A percentile compares a stretch with the other conserved stretches of the same genome.
Evolutionary conservation across 2,888 invertebrate genomes (phyloP).

Genomic region (Polietes domitor): DNA sequence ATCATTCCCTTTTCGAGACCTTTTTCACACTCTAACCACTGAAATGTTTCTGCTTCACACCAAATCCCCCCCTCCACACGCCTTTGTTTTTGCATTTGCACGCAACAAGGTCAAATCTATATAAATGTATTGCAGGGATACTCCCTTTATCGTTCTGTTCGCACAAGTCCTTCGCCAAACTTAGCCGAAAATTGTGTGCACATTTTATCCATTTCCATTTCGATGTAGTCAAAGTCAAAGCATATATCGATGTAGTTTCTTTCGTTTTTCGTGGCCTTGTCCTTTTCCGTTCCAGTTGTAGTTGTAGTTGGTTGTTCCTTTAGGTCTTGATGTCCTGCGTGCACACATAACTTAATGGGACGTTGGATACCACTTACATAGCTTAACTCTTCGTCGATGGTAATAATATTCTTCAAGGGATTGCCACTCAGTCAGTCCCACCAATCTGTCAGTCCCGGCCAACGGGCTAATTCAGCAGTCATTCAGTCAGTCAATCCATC

Average conservation of each 20-base stretch:
- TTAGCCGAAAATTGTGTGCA: not conserved
- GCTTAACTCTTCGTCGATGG: not conserved
- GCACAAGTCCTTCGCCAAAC: not conserved
- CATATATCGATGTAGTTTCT: too few relatives aligned
- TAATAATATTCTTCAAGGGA: not conserved
- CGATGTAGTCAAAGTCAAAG: too few relatives aligned
- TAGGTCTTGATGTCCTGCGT: not conserved
- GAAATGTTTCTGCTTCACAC: not conserved
- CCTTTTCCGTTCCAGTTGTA: not conserved
- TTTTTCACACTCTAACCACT: not conserved
- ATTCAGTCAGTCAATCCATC: not conserved
- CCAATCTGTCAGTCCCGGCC: constrained; percentile 2
- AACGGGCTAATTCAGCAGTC: constrained; percentile 2
- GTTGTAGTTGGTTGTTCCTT: not conserved
- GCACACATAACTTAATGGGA: constrained; percentile 9
- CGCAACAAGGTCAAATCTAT: not conserved
- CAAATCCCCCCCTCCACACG: not conserved
- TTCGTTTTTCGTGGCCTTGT: not conserved
- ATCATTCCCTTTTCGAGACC: not conserved
- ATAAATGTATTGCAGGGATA: not conserved
- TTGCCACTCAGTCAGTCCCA: constrained; percentile 1
- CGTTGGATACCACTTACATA: constrained; percentile 18
- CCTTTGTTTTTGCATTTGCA: not conserved
- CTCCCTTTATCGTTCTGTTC: not conserved
- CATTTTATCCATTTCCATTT: not conserved